A percentile compares a stretch with the other conserved stretches of the same genome.
Evolutionary conservation across 2,113 vertebrate genomes (phyloP).

Genomic region (Chaetodon trifascialis): DNA sequence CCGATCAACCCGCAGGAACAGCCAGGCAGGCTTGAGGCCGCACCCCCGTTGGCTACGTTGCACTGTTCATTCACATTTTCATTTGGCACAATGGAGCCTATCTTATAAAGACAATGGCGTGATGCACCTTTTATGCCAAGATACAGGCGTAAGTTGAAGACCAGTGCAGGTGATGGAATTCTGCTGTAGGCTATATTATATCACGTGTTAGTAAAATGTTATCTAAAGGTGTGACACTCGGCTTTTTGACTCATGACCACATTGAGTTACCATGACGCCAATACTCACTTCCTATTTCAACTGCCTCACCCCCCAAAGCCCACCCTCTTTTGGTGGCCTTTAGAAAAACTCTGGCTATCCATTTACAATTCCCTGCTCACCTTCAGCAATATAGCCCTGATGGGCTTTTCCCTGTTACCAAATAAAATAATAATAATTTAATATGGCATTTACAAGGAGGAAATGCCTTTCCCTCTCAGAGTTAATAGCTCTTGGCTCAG

Average conservation of each 20-base stretch:
- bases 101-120: conserved; percentile 9
- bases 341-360: conserved; percentile 67
- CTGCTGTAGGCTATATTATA: not conserved
- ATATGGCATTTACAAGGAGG: conserved; percentile 90
- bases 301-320: conserved; percentile 25
- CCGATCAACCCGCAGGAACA: conserved; percentile 67
- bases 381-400: conserved; percentile 78
- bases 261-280: conserved; percentile 41
- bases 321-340: conserved; percentile 71
- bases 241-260: conserved; percentile 24
- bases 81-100: conserved; percentile 49
- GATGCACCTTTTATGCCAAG: conserved; percentile 26
- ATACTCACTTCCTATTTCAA: conserved; percentile 40
- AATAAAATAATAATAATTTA: conserved; percentile 89
- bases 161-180: conserved; percentile 1
- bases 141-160: not conserved
- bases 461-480: conserved; percentile 88
- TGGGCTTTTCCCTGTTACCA: conserved; percentile 86
- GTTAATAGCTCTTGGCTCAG: conserved; percentile 86
- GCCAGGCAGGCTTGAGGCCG: conserved; percentile 39
- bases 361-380: conserved; percentile 78
- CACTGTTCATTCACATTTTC: conserved; percentile 69
- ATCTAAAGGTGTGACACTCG: conserved; percentile 21
- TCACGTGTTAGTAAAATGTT: not conserved
- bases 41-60: conserved; percentile 23